Evolutionary conservation across 2,888 invertebrate species (phyloP).

Genomic region (Lordiphosa andalusiaca): DNA sequence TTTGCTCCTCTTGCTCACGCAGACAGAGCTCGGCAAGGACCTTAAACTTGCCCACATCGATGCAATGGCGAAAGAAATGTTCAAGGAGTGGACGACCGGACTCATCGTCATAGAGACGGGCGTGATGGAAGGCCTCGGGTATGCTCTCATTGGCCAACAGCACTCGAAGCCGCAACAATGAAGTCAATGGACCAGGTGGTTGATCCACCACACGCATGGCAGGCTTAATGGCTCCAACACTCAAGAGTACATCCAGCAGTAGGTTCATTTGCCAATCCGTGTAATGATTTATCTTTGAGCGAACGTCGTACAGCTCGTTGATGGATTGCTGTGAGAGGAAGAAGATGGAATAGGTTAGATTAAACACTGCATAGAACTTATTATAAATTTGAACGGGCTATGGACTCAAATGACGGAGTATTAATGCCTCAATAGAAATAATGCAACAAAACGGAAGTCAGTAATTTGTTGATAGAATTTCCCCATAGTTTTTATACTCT

Average conservation of each 20-base stretch:
- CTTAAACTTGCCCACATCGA: conserved; percentile 64
- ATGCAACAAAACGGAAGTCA: no score
- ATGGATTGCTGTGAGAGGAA: conserved; percentile 16
- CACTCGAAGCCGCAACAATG: conserved; percentile 69
- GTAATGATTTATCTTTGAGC: conserved; percentile 52
- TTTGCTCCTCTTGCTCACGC: conserved; percentile 72
- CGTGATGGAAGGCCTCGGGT: conserved; percentile 78
- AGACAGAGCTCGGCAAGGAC: conserved; percentile 76
- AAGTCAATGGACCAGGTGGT: conserved; percentile 64
- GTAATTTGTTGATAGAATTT: no score
- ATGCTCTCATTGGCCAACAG: conserved; percentile 77
- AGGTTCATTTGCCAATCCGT: conserved; percentile 77
- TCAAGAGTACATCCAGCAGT: conserved; percentile 72
- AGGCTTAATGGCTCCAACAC: conserved; percentile 57
- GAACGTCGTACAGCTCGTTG: conserved; percentile 1
- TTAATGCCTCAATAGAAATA: no score
- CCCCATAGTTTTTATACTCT: no score
- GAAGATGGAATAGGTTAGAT: no score
- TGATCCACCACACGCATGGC: conserved; percentile 73
- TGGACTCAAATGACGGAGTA: no score
- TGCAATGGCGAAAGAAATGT: conserved; percentile 74
- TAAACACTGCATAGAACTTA: no score
- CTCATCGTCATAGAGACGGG: conserved; percentile 71
- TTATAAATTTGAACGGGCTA: no score
- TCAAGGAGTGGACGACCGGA: conserved; percentile 67